Conservation (phyloP, 2,888 invertebrate genomes). For the Argyresthia albistria region DNA sequence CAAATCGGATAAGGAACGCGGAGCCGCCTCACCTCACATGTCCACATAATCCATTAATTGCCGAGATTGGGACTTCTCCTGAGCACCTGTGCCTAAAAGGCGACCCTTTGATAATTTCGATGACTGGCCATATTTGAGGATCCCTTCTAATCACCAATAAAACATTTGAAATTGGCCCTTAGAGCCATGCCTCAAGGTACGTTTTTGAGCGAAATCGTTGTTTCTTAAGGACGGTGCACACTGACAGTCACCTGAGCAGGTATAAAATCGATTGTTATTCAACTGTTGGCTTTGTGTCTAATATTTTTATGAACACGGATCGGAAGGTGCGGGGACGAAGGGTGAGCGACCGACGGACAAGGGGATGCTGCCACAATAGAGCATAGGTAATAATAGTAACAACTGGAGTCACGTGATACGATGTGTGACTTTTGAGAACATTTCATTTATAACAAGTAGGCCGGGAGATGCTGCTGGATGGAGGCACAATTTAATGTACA, state of each 20-base stretch:
- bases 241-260: slow-evolving; percentile 48
- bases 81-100: slow-evolving; percentile 53
- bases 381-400: not conserved
- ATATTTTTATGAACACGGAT: not conserved
- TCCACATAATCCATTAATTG: slow-evolving; percentile 52
- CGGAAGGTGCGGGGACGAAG: not conserved
- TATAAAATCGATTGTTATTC: slow-evolving; percentile 60
- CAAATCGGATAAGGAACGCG: no score
- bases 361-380: not conserved
- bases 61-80: slow-evolving; percentile 28
- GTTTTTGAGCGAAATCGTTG: slow-evolving; percentile 2
- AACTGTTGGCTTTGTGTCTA: slow-evolving; percentile 22
- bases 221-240: slow-evolving; percentile 44
- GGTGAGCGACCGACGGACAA: slow-evolving; percentile 1
- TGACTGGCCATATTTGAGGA: slow-evolving; percentile 52
- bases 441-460: no score
- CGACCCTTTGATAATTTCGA: slow-evolving; percentile 42
- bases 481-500: no score
- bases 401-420: not conserved
- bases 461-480: no score
- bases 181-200: no score
- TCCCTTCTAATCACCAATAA: slow-evolving; percentile 8
- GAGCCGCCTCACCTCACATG: slow-evolving; percentile 30
- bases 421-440: no score
- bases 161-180: slow-evolving; percentile 6